These are phyloP conservation scores for Danionella cerebrum DNA, from an alignment of 2,113 vertebrate species.

Conservation along the genomic window DNA sequence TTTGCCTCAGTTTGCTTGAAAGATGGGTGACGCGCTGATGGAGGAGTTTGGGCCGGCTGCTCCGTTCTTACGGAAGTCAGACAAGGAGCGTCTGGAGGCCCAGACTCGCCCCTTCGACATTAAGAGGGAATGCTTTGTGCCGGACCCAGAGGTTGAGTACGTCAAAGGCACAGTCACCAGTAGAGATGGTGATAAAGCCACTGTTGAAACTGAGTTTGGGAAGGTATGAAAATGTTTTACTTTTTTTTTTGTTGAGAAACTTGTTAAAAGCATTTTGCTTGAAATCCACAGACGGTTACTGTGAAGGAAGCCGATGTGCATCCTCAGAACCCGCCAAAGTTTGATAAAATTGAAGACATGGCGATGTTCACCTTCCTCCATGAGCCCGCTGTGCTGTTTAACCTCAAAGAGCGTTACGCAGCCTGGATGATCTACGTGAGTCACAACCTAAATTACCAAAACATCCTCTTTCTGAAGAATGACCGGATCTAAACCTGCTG, in stretches of 20 bases:
- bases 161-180: conserved; percentile 64
- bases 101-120: conserved; percentile 60
- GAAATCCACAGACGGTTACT: conserved; percentile 51
- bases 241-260: no score
- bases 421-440: conserved; percentile 80
- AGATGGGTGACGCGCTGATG: conserved; percentile 57
- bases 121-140: conserved; percentile 70
- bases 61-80: conserved; percentile 69
- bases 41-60: conserved; percentile 68
- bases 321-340: conserved; percentile 79
- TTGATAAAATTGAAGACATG: conserved; percentile 76
- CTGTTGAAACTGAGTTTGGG: conserved; percentile 60
- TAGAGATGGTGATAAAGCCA: conserved; percentile 71
- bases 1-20: not conserved
- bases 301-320: conserved; percentile 69
- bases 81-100: conserved; percentile 65
- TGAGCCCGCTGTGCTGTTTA: conserved; percentile 71
- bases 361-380: conserved; percentile 77
- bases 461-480: no score
- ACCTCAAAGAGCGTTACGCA: conserved; percentile 75
- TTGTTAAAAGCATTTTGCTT: not conserved
- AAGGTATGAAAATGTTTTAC: conserved; percentile 52
- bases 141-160: conserved; percentile 62
- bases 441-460: conserved; percentile 36
- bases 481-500: no score